Evolutionary conservation across 2,113 vertebrate species (phyloP).

Genomic region (Heterochromis multidens): DNA sequence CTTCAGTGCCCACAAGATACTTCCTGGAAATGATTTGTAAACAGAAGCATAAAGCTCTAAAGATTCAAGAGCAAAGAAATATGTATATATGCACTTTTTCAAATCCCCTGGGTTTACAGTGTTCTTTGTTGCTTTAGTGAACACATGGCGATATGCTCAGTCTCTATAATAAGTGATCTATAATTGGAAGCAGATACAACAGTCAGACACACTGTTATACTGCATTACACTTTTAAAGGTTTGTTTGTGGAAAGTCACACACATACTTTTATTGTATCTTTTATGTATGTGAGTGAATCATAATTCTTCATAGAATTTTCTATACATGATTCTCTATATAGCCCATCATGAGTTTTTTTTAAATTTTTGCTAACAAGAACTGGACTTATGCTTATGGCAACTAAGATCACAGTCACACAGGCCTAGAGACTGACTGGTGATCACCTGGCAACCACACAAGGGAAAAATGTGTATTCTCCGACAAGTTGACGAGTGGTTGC

Average conservation of each 20-base stretch:
- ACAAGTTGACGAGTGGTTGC: neutral
- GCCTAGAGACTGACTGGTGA: neutral
- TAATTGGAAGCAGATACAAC: constrained; percentile 3
- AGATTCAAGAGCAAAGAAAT: constrained; percentile 7
- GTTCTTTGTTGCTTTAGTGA: neutral
- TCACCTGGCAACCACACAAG: too few relatives aligned
- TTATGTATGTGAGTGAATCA: neutral
- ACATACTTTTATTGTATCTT: neutral
- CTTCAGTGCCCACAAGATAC: constrained; percentile 31
- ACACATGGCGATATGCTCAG: neutral
- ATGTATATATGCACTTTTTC: neutral
- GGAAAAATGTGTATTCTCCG: neutral
- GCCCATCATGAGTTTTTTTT: too few relatives aligned
- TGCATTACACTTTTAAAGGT: neutral
- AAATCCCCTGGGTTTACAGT: neutral
- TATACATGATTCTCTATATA: neutral
- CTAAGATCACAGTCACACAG: neutral
- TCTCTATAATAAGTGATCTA: neutral
- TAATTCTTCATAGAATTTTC: neutral
- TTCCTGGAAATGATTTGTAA: constrained; percentile 46
- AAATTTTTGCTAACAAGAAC: too few relatives aligned
- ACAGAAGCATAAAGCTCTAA: constrained; percentile 13
- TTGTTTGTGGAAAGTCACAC: neutral
- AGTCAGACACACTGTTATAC: neutral
- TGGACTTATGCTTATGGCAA: too few relatives aligned